Percentiles rank a stretch among this genome's conserved stretches.
These are phyloP conservation scores for Alethe diademata DNA, from an alignment of 2,113 vertebrate species.

Conservation along the genomic window DNA sequence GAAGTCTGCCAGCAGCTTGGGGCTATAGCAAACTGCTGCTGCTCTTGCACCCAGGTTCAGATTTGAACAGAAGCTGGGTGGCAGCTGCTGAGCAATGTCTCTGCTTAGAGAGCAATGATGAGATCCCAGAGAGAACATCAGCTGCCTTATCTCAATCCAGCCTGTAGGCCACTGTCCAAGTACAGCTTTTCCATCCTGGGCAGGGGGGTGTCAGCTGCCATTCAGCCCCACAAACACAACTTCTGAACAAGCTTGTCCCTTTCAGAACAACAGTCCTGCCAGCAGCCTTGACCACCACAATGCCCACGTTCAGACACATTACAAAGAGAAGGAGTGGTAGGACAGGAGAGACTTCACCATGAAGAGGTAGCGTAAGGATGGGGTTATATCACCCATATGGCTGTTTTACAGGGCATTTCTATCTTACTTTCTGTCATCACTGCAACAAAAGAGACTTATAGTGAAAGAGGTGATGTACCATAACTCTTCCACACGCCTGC, in stretches of 20 bases:
- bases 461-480: neutral
- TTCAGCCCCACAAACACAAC: neutral
- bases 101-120: neutral
- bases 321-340: neutral
- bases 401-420: neutral
- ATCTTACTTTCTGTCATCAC: neutral
- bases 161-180: neutral
- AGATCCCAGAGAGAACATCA: neutral
- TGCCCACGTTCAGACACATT: neutral
- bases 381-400: neutral
- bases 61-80: neutral
- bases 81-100: neutral
- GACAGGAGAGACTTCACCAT: neutral
- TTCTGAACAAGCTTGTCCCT: neutral
- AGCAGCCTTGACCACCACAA: neutral
- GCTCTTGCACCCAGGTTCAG: neutral
- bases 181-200: neutral
- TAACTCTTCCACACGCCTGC: neutral
- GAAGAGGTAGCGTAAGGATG: neutral
- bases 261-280: neutral
- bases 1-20: neutral
- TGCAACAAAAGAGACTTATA: neutral
- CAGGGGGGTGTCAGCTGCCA: neutral
- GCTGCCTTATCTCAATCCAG: neutral
- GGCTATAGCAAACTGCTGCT: neutral